Evolutionary conservation across 2,113 vertebrate species (phyloP).

Genomic region (Labeo rohita): DNA sequence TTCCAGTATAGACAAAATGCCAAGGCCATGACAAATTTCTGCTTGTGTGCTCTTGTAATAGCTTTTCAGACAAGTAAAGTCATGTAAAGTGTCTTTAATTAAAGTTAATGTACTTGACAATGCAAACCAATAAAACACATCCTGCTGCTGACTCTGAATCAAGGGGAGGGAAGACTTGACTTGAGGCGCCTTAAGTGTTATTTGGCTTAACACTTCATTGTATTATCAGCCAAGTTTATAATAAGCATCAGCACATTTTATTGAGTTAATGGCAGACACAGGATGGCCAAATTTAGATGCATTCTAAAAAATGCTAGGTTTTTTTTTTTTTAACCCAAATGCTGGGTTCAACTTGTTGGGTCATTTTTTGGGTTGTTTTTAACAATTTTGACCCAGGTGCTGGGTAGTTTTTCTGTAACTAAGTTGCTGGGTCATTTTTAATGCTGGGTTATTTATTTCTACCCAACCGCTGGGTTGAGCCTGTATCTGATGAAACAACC

Average conservation of each 20-base stretch:
- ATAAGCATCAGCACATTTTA: not conserved
- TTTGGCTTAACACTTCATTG: not conserved
- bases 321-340: too few species aligned
- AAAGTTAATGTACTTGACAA: conserved; percentile 51
- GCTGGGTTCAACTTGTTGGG: too few species aligned
- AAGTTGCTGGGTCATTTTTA: too few species aligned
- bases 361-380: too few species aligned
- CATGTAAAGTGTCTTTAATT: conserved; percentile 59
- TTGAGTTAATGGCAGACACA: not conserved
- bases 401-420: too few species aligned
- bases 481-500: too few species aligned
- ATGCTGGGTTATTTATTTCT: too few species aligned
- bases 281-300: not conserved
- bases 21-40: conserved; percentile 36
- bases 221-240: not conserved
- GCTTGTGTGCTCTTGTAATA: conserved; percentile 52
- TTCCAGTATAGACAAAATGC: not conserved
- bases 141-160: conserved; percentile 26
- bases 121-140: conserved; percentile 54
- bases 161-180: not conserved
- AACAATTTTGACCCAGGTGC: too few species aligned
- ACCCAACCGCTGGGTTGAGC: too few species aligned
- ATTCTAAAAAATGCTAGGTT: too few species aligned
- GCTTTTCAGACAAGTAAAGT: conserved; percentile 55
- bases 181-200: not conserved